These are phyloP conservation scores for Homalodisca vitripennis DNA, from an alignment of 1,140 invertebrate genomes.

Conservation along the genomic window DNA sequence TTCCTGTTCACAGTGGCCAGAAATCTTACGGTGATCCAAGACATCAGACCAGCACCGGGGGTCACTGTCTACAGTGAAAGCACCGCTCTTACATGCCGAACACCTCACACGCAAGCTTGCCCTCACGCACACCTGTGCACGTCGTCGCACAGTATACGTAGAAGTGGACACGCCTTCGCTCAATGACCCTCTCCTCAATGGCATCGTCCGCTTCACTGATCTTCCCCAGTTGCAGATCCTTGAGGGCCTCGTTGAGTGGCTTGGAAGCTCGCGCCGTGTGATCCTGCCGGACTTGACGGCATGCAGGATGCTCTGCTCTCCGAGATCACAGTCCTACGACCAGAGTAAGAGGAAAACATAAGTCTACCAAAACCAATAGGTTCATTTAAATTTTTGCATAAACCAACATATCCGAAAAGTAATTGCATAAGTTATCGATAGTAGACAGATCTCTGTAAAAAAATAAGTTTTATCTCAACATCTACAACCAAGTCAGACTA, in stretches of 20 bases:
- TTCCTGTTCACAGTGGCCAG: conserved; percentile 57
- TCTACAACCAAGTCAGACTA: too few species aligned
- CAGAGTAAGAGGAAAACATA: too few species aligned
- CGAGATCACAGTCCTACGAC: conserved; percentile 79
- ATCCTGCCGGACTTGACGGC: conserved; percentile 56
- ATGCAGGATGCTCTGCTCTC: conserved; percentile 77
- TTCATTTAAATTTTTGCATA: too few species aligned
- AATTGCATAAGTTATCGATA: too few species aligned
- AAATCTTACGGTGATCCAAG: conserved; percentile 61
- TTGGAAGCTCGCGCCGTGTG: conserved; percentile 38
- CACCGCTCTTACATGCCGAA: conserved; percentile 69
- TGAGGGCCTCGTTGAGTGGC: conserved; percentile 46
- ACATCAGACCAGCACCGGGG: conserved; percentile 83
- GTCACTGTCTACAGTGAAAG: conserved; percentile 79
- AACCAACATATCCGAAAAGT: too few species aligned
- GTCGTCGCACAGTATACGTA: conserved; percentile 74
- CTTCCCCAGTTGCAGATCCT: conserved; percentile 37
- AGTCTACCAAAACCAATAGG: too few species aligned
- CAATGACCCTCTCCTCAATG: conserved; percentile 6
- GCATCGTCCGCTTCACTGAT: conserved; percentile 29
- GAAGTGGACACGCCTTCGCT: conserved; percentile 65
- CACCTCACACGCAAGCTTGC: conserved; percentile 83
- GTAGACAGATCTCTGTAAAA: too few species aligned
- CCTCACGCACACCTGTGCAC: conserved; percentile 58
- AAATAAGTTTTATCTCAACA: too few species aligned